Evolutionary conservation across 2,888 invertebrate genomes (phyloP).

Genomic region (Cerastis leucographa): DNA sequence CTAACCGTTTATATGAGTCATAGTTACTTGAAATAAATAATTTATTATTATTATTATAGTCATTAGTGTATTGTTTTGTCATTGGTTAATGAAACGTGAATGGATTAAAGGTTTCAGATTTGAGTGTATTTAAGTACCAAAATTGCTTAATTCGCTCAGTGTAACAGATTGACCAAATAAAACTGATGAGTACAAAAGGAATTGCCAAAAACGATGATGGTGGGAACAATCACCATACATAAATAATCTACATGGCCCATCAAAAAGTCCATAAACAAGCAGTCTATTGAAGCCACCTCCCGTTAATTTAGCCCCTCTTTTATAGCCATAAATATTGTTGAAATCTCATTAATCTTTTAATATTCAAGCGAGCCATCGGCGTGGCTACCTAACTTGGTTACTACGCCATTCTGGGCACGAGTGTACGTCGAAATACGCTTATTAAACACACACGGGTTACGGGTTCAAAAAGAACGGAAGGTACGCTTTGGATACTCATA

Average conservation of each 20-base stretch:
- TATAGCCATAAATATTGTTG: conserved; percentile 63
- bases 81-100: background rate
- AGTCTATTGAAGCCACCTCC: conserved; percentile 47
- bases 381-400: conserved; percentile 50
- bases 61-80: background rate
- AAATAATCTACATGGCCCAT: conserved; percentile 41
- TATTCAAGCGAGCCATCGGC: conserved; percentile 55
- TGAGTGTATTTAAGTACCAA: background rate
- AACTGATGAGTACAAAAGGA: background rate
- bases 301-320: conserved; percentile 55
- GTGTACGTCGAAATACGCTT: conserved; percentile 37
- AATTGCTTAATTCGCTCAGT: background rate
- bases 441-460: conserved; percentile 28
- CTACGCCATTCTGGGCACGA: conserved; percentile 42
- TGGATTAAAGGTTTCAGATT: background rate
- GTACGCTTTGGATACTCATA: background rate
- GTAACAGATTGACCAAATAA: conserved; percentile 7
- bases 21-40: no score
- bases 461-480: conserved; percentile 8
- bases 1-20: no score
- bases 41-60: no score
- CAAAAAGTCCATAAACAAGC: conserved; percentile 35
- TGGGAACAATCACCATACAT: conserved; percentile 38
- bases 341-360: conserved; percentile 66
- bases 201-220: conserved; percentile 15